Conservation (phyloP, 2,888 invertebrate genomes). For the Lepidocyrtinus sp. region DNA sequence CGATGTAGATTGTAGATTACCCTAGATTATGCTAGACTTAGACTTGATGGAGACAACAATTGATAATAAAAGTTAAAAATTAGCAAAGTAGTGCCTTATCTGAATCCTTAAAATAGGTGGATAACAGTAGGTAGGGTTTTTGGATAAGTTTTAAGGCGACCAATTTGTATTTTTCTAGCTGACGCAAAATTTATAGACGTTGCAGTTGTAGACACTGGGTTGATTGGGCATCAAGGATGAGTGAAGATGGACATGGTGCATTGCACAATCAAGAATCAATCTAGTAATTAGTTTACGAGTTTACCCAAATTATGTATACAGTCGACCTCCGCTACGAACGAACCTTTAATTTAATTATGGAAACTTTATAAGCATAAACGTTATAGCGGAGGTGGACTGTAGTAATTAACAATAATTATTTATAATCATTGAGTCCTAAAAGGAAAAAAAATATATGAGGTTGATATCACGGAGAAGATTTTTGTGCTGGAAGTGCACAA, state of each 20-base stretch:
- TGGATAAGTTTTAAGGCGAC: neutral
- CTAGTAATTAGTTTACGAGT: neutral
- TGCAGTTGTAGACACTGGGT: neutral
- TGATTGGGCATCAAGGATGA: constrained; percentile 39
- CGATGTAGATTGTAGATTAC: neutral
- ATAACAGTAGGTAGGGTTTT: neutral
- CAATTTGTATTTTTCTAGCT: neutral
- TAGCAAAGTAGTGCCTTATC: neutral
- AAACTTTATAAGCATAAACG: no score
- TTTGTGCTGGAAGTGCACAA: no score
- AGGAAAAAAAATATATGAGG: no score
- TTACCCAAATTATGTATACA: neutral
- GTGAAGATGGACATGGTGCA: constrained; percentile 14
- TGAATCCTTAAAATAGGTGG: no score
- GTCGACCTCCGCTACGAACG: no score
- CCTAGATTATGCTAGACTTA: no score
- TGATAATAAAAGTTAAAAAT: neutral
- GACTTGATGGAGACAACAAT: neutral
- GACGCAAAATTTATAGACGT: neutral
- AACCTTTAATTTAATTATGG: no score
- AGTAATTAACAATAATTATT: no score
- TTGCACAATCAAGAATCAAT: neutral
- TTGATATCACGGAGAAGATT: no score
- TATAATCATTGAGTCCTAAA: no score
- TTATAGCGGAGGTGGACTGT: neutral